These are phyloP conservation scores for Littorina saxatilis DNA, from an alignment of 1,140 invertebrate species.

Conservation along the genomic window DNA sequence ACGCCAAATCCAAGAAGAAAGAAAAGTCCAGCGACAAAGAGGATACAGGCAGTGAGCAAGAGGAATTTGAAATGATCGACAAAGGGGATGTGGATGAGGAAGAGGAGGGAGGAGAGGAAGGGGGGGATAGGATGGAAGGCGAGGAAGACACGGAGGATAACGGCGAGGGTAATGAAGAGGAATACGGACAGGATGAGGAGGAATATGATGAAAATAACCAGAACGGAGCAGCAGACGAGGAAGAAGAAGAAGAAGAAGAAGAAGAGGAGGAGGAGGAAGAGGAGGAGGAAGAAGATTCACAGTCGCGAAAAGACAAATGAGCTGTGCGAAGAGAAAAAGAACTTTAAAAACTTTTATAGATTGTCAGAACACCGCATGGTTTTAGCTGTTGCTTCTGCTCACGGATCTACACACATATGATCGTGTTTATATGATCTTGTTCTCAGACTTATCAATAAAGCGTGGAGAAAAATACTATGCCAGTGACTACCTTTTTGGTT, in stretches of 20 bases:
- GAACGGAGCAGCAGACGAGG: slow-evolving; percentile 29
- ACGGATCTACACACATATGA: no score
- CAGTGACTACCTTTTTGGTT: no score
- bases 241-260: slow-evolving; percentile 28
- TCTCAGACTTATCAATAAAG: no score
- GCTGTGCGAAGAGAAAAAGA: no score
- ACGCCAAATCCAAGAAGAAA: slow-evolving; percentile 46
- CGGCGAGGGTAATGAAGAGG: slow-evolving; percentile 49
- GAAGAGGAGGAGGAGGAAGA: slow-evolving; percentile 45
- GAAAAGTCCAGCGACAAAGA: slow-evolving; percentile 54
- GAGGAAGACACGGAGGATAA: slow-evolving; percentile 59
- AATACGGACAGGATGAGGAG: slow-evolving; percentile 37
- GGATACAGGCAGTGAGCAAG: slow-evolving; percentile 46
- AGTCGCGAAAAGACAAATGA: slow-evolving; percentile 52
- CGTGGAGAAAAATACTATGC: no score
- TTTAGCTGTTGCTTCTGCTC: no score
- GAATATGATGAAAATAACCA: slow-evolving; percentile 23
- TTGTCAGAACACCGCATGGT: no score
- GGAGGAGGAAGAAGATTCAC: slow-evolving; percentile 49
- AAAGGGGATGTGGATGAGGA: slow-evolving; percentile 55
- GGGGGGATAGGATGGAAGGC: slow-evolving; percentile 58
- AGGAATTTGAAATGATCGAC: slow-evolving; percentile 59
- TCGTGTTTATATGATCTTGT: no score
- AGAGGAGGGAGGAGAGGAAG: slow-evolving; percentile 66
- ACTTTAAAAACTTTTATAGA: no score